These are phyloP conservation scores for Agrotis segetum DNA, from an alignment of 2,888 invertebrate genomes.

Conservation along the genomic window DNA sequence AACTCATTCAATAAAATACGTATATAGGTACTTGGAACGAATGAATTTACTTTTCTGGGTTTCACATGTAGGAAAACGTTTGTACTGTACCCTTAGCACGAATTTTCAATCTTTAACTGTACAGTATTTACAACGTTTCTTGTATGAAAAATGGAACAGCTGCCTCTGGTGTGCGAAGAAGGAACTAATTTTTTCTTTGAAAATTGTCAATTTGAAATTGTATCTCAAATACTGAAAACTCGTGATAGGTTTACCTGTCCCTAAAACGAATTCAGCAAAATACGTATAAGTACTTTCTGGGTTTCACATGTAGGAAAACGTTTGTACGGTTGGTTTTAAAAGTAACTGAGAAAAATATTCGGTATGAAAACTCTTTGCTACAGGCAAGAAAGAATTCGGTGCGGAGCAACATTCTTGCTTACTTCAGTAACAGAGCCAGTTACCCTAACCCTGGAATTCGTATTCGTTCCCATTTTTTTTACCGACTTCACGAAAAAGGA, in stretches of 20 bases:
- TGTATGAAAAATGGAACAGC: too few species aligned
- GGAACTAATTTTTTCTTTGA: too few species aligned
- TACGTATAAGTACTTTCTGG: slow-evolving; percentile 33
- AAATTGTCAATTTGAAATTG: too few species aligned
- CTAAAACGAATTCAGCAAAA: slow-evolving; percentile 53
- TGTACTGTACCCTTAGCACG: too few species aligned
- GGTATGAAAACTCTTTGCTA: slow-evolving; percentile 43
- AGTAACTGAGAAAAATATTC: slow-evolving; percentile 54
- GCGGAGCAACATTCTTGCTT: slow-evolving; percentile 29
- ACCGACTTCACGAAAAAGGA: too few species aligned
- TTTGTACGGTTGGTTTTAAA: slow-evolving; percentile 53
- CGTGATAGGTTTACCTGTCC: too few species aligned
- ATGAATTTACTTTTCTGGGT: slow-evolving; percentile 62
- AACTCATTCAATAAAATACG: slow-evolving; percentile 50
- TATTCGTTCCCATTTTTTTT: not conserved
- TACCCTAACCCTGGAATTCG: not conserved
- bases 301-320: slow-evolving; percentile 58
- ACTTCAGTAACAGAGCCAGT: slow-evolving; percentile 6
- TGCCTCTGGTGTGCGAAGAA: too few species aligned
- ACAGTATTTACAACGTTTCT: too few species aligned
- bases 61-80: slow-evolving; percentile 57
- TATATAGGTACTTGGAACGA: slow-evolving; percentile 45
- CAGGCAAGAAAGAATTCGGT: slow-evolving; percentile 34
- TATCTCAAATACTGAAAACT: too few species aligned
- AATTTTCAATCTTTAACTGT: too few species aligned